Base-by-base conservation (phyloP, 2,113 vertebrate genomes). In the Sinocyclocheilus anophthalmus region DNA sequence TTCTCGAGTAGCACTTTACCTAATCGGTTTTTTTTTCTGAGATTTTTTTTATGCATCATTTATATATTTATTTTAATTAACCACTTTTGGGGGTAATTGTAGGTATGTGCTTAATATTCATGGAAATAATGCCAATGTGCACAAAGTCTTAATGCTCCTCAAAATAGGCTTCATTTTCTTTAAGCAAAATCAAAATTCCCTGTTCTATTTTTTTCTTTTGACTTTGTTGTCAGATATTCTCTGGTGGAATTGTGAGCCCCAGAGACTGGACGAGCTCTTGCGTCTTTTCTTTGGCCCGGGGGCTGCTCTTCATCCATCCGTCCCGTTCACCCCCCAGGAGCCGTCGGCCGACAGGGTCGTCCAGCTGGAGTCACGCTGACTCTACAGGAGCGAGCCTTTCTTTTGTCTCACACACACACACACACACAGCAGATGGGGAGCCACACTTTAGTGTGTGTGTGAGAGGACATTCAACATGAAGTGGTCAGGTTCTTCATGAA, bases 401-500 rank as follows among this genome's bases (percentile, higher is more conserved):
- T 86, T 83, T 89, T 90, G 85, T 81, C 30, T 48, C 76, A 24
- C 30, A 59, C 76, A 24, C 85, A 79, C 59, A 75, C 84, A 78
- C 69, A 75, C 84, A 85, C 84, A 69, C 84, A 77, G 75, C 96
- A 98, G 97, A 98, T 98, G 97, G 97, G 95, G 95, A 57, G 76
- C 86, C 85, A 76, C 84, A 75, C 78, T 75, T 39, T 9, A 61
- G 91, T 89, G 87, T 91, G 89, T 87, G 39, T 90, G 83, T 90
- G 87, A 59, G 91, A 84, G 91, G 10, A 77, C 26, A 12, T 30
- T 82, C 2, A 76, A 70, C 81, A 84, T 73, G 39, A 77, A 39
- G 70, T 69, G 82, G 13, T 45, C 53, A 24, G 65, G 61, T 57
- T 81, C 65, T 22, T 39, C 83, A 83, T 76, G 73, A 84, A 84